Evolutionary conservation across 2,888 invertebrate species (phyloP), one percentile per base, ranked within the genome.

Genomic region (Caradrina clavipalpis): DNA sequence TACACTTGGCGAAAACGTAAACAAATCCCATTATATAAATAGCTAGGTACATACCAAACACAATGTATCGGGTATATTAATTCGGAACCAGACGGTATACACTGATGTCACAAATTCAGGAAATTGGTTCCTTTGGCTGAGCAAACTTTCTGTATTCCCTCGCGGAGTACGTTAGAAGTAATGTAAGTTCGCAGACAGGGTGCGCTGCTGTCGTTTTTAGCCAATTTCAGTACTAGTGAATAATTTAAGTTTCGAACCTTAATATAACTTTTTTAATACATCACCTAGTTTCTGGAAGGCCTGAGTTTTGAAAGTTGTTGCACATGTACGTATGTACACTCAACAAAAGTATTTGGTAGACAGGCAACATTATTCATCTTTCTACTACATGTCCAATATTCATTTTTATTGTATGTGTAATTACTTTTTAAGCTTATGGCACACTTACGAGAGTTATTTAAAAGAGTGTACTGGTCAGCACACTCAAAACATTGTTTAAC

Each of bases 101-200:
- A 90, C 89, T 86, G 86, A 87, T 90, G 90, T 90, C 90, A 88
- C 89, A 87, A 86, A 89, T 89, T 88, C 88, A 87, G 90, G 90
- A 91, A 92, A 92, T 92, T 90, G 89, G 88, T 90, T 91, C 88
- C 90, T 90, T 87, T 89, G 90, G 86, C 84, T 88, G 84, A 81
- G 78, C 85, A 89, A 92, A 92, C 86, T 91, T 92, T 87, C 84
- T 82, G 84, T 84, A 87, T 85, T 87, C 89, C 87, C 87, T 80
- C 66, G 77, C 76, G 68, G 81, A 86, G 84, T 86, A 86, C 80
- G 83, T 87, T 86, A 85, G 82, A 88, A 87, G 84, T 85, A 87
- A 89, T 87, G 87, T 87, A 91, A 92, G 88, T 92, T 92, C 81
- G 78, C 87, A 90, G 90, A 91, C 90, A 82, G 81, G 80, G 78